These are phyloP conservation scores for Hydropsyche betteni DNA, from an alignment of 2,888 invertebrate genomes.

Conservation along the genomic window DNA sequence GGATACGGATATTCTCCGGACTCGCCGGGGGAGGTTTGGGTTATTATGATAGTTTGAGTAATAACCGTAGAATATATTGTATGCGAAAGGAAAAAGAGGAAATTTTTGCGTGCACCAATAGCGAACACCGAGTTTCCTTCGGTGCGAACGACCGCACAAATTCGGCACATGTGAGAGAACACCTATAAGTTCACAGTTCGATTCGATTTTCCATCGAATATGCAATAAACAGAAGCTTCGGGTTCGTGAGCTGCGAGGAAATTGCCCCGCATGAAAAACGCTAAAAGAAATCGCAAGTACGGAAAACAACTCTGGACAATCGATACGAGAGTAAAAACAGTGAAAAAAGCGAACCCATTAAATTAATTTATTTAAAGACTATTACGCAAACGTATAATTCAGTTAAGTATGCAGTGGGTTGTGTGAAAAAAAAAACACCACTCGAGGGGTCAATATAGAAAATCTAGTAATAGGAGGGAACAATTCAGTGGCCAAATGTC, in stretches of 20 bases:
- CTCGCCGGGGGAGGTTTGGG: neutral
- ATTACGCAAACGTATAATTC: neutral
- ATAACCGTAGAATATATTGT: constrained; percentile 8
- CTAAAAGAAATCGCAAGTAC: neutral
- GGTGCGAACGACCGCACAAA: neutral
- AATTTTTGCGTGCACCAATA: neutral
- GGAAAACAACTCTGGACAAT: neutral
- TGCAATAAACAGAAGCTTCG: neutral
- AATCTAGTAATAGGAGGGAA: no score
- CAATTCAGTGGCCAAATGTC: no score
- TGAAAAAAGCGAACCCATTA: neutral
- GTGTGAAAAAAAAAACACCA: no score
- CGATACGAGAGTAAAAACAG: neutral
- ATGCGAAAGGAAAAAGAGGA: no score
- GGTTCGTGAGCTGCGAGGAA: neutral
- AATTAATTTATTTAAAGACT: neutral
- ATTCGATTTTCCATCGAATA: constrained; percentile 10
- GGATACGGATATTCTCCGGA: constrained; percentile 25
- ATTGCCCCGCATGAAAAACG: neutral
- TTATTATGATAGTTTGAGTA: constrained; percentile 35
- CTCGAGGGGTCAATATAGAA: no score
- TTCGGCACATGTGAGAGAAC: neutral
- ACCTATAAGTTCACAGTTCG: neutral
- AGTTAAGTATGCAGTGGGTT: neutral
- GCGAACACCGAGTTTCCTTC: neutral